phyloP scores from a whole-genome alignment of 1,140 invertebrate species.

The Heliconius melpomene region DNA sequence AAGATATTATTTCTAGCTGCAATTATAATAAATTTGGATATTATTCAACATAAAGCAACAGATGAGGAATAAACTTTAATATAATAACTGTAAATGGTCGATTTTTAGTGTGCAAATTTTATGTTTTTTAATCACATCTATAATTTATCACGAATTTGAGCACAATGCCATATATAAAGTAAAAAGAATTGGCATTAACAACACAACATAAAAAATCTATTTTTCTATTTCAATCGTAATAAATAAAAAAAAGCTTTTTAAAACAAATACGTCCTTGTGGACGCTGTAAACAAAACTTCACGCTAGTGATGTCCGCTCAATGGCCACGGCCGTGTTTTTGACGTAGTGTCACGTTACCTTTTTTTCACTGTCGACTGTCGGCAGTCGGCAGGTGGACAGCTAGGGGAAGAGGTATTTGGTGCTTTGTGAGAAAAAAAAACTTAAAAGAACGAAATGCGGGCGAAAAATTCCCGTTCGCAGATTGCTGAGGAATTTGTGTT shows the following conservation, averaged over 20 bases:
- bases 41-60: background rate
- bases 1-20: background rate
- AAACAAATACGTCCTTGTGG: background rate
- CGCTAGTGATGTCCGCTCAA: constrained; percentile 1
- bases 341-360: background rate
- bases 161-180: no score
- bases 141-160: no score
- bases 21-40: background rate
- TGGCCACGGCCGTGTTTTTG: background rate
- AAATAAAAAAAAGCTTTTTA: background rate
- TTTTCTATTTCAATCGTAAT: background rate
- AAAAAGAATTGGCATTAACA: no score
- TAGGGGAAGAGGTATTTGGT: background rate
- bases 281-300: background rate
- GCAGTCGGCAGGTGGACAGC: background rate
- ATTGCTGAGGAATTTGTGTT: background rate
- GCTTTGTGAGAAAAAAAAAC: background rate
- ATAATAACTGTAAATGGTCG: background rate
- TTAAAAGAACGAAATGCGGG: background rate
- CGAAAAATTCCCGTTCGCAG: background rate
- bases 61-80: background rate
- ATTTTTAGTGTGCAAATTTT: no score
- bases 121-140: no score
- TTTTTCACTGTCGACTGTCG: background rate
- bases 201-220: background rate